Percentiles rank a stretch among this genome's conserved stretches.
phyloP scores from a whole-genome alignment of 2,888 invertebrate species.

The Athrips mouffetella region DNA sequence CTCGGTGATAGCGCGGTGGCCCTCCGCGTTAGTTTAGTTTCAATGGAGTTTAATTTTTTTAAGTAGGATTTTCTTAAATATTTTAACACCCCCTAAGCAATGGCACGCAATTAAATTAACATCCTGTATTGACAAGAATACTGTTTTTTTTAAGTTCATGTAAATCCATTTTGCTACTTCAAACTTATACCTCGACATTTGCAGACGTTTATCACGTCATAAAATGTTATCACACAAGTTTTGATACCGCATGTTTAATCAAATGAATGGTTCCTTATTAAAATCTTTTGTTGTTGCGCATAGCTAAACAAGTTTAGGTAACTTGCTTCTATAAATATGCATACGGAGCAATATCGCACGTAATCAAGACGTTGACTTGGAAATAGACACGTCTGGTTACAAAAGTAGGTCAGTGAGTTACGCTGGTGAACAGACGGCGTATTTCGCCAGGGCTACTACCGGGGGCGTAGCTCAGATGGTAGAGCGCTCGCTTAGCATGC shows the following conservation, averaged over 20 bases:
- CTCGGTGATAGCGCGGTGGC: too few species aligned
- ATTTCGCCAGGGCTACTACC: slow-evolving; percentile 17
- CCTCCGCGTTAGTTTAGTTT: too few species aligned
- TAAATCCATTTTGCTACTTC: too few species aligned
- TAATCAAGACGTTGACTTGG: background rate
- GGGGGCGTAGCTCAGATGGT: slow-evolving; percentile 71
- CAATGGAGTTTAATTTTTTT: too few species aligned
- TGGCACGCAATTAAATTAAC: too few species aligned
- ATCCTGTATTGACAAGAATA: too few species aligned
- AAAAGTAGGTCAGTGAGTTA: slow-evolving; percentile 2
- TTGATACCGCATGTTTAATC: background rate
- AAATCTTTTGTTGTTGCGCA: background rate
- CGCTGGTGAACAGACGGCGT: slow-evolving; percentile 9
- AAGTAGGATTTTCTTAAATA: too few species aligned
- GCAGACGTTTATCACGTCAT: too few species aligned
- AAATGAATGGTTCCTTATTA: background rate
- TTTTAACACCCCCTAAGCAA: too few species aligned
- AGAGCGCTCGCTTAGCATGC: slow-evolving; percentile 74
- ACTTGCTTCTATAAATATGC: background rate
- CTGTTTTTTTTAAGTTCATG: too few species aligned
- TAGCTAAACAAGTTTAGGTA: slow-evolving; percentile 1
- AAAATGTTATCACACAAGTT: background rate
- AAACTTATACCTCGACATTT: too few species aligned
- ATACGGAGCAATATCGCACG: background rate
- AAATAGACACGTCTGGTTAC: background rate